These are phyloP conservation scores for Archivesica marissinica DNA, from an alignment of 1,140 invertebrate genomes.

Conservation along the genomic window DNA sequence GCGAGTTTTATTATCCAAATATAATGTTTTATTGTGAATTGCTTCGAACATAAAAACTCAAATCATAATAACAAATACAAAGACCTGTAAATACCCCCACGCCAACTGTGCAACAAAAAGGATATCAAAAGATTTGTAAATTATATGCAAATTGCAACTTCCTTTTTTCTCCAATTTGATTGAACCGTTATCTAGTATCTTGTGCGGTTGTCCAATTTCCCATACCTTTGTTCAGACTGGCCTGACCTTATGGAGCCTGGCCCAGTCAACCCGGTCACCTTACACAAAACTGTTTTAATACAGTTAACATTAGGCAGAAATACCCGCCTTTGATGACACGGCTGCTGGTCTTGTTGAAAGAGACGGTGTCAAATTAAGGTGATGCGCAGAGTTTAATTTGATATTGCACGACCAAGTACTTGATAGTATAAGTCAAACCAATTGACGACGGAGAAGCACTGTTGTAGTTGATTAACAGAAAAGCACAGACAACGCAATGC, in stretches of 20 bases:
- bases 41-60: no score
- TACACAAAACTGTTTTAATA: constrained; percentile 49
- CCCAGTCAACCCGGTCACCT: constrained; percentile 30
- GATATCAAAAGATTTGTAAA: constrained; percentile 9
- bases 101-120: background rate
- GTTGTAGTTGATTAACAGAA: background rate
- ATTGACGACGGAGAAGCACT: background rate
- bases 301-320: constrained; percentile 24
- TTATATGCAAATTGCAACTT: constrained; percentile 58
- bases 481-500: background rate
- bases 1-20: no score
- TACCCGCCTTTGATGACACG: constrained; percentile 13
- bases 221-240: constrained; percentile 18
- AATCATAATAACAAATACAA: background rate
- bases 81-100: background rate
- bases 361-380: constrained; percentile 26
- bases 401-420: background rate
- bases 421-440: background rate
- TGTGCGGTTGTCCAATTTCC: constrained; percentile 1
- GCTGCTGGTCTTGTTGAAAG: background rate
- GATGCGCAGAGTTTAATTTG: background rate
- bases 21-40: no score
- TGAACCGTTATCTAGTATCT: constrained; percentile 44
- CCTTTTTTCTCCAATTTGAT: background rate
- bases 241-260: constrained; percentile 18